phyloP scores from a whole-genome alignment of 2,113 vertebrate species.

The Ancistrus triradiatus region DNA sequence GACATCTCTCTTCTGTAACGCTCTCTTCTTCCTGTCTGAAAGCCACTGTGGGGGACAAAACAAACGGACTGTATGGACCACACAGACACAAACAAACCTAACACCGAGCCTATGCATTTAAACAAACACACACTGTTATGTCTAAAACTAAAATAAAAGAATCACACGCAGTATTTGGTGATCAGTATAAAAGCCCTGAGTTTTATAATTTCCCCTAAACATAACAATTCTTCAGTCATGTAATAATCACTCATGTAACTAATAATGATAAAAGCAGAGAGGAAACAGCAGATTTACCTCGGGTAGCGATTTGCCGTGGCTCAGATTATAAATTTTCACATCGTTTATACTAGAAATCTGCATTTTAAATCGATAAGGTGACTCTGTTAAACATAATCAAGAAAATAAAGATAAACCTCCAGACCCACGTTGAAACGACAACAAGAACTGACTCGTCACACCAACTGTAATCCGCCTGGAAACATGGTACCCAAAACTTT shows the following conservation, averaged over 20 bases:
- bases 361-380: slow-evolving; percentile 59
- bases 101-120: no score
- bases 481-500: neutral
- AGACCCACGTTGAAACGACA: slow-evolving; percentile 37
- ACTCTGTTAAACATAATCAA: slow-evolving; percentile 44
- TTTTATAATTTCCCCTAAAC: no score
- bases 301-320: slow-evolving; percentile 89
- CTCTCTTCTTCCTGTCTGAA: slow-evolving; percentile 91
- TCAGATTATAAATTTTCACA: slow-evolving; percentile 96
- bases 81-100: no score
- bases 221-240: no score
- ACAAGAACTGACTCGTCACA: slow-evolving; percentile 50
- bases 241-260: neutral
- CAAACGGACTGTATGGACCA: no score
- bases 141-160: no score
- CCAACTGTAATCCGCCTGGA: slow-evolving; percentile 35
- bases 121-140: no score
- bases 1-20: slow-evolving; percentile 90
- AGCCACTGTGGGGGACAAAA: slow-evolving; percentile 77
- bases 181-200: no score
- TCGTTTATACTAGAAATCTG: slow-evolving; percentile 94
- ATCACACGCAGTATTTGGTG: no score
- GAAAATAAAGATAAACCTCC: neutral
- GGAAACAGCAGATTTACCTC: slow-evolving; percentile 78
- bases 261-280: neutral